Base-by-base conservation (phyloP, 2,888 invertebrate species). In the Marasmarcha lunaedactyla region DNA sequence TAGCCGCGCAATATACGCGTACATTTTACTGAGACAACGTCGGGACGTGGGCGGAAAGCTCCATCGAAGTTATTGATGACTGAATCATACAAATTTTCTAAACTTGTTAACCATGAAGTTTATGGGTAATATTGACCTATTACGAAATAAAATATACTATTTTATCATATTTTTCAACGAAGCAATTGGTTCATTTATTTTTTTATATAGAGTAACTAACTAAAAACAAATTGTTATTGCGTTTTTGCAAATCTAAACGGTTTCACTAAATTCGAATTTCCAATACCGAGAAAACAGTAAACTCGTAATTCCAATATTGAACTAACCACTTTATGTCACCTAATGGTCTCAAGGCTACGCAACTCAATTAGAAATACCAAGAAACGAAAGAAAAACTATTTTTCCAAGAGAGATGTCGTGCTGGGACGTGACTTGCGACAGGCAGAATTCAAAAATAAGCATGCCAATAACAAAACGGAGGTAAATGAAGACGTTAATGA, bases 401-500 rank as follows among this genome's bases (percentile, higher is more conserved):
- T 30, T 30, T 30, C 30, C n/a, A 30, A 30, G 30, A 30, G 30
- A 30, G 3, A 11, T 30, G 30, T 30, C 30, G 10, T 7, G 30
- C 30, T n/a, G n/a, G 6, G 30, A n/a, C 30, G 30, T 30, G 30
- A 30, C 11, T 30, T n/a, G 30, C 10, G 30, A 30, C n/a, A 30
- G 30, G 10, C 30, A 30, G 20, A 20, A 50, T 46, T 48, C 58
- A 57, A 63, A 76, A 70, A 74, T 66, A 73, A 62, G 63, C 49
- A 48, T 59, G 60, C 55, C 58, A 68, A 64, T 62, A 69, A 68
- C 64, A 66, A 59, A 67, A 54, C 56, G 56, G 59, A 61, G 51
- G 57, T 62, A 65, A 64, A 68, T 59, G 66, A 61, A 69, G 65
- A 66, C 68, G 62, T 63, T 73, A 73, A 74, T 73, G 68, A 72